Base-by-base conservation (phyloP, 1,140 invertebrate species). In the Ectropis grisescens region DNA sequence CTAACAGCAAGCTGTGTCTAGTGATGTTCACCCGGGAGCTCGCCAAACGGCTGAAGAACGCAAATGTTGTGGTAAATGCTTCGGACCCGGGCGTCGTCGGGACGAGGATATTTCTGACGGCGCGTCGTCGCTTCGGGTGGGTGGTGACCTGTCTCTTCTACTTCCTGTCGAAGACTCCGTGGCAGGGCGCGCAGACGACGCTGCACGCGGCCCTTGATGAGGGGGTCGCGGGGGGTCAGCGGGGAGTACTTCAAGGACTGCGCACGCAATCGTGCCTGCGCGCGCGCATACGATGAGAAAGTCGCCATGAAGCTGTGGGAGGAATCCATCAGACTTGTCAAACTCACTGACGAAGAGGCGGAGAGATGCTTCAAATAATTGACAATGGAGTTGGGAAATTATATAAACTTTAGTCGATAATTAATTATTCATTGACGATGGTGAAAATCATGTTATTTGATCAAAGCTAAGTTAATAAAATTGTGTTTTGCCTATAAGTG, bases 1-100 rank as follows among this genome's bases (percentile, higher is more conserved):
- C 55, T 1, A 87, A 88, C 47, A 90, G 88, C 50, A 92, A 93
- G 76, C 52, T 92, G 11, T 86, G 86, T 24, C 86, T 90, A 30
- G 59, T 90, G 9, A 55, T 91, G 1, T 92, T 91, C 47, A 84
- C 87, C 0, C 74, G 59, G 14, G 86, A 90, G 57, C 61, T 93
- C n/a, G 65, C 83, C 1, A 74, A 71, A 31, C 67, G 68, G 42
- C 55, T 91, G 15, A 59, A 84, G 74, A 83, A 83, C 82, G 72
- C 39, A 0, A 82, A 82, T 13, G 80, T 89, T 2, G 83, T 82
- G 1, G 65, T 78, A 0, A 88, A 88, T 44, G 56, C 72, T 4
- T 48, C 87, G 2, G 85, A 88, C 46, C 87, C 87, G 2, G 87
- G 87, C 1, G 48, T 82, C 2, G 82, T 86, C 2, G 71, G 79